These are phyloP conservation scores for Acrossocheilus wenchowensis DNA, from an alignment of 2,797 vertebrate species.

Conservation along the genomic window DNA sequence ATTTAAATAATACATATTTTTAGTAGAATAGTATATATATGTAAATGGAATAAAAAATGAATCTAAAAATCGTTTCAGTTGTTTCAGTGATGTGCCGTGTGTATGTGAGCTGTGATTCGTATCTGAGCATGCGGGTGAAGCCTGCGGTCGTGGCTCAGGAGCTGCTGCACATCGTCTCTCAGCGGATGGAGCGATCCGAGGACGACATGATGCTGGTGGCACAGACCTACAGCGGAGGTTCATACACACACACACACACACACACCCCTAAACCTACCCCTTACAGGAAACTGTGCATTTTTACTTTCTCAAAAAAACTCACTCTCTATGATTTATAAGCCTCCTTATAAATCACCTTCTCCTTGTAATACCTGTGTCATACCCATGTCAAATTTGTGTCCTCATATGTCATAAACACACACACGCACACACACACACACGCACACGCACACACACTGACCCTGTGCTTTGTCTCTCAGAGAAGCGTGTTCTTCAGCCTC, in stretches of 20 bases:
- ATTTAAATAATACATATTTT: not conserved
- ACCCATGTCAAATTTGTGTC: too few relatives aligned
- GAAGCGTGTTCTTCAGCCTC: conserved; percentile 86
- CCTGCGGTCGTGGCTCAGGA: conserved; percentile 87
- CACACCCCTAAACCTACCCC: too few relatives aligned
- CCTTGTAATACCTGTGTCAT: too few relatives aligned
- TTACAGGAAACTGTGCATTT: too few relatives aligned
- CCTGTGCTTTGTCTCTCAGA: conserved; percentile 75
- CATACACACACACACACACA: conserved; percentile 27
- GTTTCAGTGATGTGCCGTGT: conserved; percentile 89
- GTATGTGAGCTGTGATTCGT: conserved; percentile 92
- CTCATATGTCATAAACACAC: not conserved
- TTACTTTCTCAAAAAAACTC: too few relatives aligned
- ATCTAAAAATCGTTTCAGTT: not conserved
- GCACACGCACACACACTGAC: conserved; percentile 30
- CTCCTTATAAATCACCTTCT: too few relatives aligned
- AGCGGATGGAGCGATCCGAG: conserved; percentile 86
- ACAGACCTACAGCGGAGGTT: conserved; percentile 85
- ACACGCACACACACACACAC: not conserved
- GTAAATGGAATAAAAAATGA: too few relatives aligned
- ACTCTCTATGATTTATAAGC: too few relatives aligned
- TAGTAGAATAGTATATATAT: too few relatives aligned
- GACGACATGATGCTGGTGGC: conserved; percentile 88
- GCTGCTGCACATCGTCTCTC: conserved; percentile 86
- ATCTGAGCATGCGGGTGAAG: conserved; percentile 90